These are phyloP conservation scores for Cricetomys ansorgei DNA, from an alignment of 2,113 vertebrate genomes.

Conservation along the genomic window DNA sequence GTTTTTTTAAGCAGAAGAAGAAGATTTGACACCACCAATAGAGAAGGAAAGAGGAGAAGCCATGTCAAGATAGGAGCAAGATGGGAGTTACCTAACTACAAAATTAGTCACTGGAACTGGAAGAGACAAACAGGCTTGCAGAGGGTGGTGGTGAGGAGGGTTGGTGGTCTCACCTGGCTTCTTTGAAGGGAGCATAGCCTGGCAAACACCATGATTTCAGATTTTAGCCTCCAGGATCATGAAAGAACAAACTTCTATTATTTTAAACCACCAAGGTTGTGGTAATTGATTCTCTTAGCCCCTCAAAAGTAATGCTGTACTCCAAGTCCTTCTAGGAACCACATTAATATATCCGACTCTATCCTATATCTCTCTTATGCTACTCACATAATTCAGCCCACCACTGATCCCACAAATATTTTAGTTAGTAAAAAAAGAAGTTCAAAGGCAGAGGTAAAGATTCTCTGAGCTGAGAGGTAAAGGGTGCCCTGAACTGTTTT, in stretches of 20 bases:
- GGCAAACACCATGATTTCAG: not conserved
- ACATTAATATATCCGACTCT: not conserved
- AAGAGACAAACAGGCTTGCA: too few species aligned
- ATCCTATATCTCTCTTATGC: not conserved
- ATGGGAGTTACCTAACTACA: too few species aligned
- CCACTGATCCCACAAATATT: constrained; percentile 24
- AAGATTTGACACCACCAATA: not conserved
- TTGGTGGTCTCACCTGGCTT: not conserved
- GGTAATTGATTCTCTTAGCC: not conserved
- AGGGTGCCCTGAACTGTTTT: not conserved
- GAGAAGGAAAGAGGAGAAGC: not conserved
- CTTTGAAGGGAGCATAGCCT: not conserved
- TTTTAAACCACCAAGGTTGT: not conserved
- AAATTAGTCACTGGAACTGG: not conserved
- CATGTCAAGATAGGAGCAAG: not conserved
- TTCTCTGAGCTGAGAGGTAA: too few species aligned
- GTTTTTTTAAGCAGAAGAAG: not conserved
- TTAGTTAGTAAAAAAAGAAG: not conserved
- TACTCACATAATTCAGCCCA: not conserved
- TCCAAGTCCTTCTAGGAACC: not conserved
- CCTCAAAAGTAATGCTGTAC: not conserved
- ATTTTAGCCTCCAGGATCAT: not conserved
- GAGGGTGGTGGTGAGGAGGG: too few species aligned
- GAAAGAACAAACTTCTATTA: not conserved
- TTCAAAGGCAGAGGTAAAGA: not conserved